Evolutionary conservation across 1,140 invertebrate genomes (phyloP), one percentile per base, ranked within the genome.

Genomic region (Euura saliciscinereae): DNA sequence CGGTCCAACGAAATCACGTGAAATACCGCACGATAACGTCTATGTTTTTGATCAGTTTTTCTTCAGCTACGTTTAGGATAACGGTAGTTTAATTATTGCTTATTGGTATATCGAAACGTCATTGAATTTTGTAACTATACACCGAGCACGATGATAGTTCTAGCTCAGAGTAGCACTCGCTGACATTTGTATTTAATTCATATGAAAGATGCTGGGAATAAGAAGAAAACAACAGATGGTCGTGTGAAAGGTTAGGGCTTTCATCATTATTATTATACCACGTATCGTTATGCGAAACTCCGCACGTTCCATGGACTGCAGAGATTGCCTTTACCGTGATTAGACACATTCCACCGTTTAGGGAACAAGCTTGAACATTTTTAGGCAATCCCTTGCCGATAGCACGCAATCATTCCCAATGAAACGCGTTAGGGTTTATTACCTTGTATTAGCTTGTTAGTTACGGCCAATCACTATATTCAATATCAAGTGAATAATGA

Each of bases 121-220:
- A 44, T 67, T 44, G 11, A 10, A 42, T n/a, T 59, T 7, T 67
- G 43, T 44, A 42, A 67, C 8, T 13, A 8, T 3, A 71, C 65
- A 69, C 5, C 28, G 28, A 28, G 28, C 28, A n/a, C 72, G 69
- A 68, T 77, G 71, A 78, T 71, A 71, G 71, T 81, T 79, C 77
- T 73, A 72, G 70, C 76, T 76, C 69, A 75, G 59, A 42, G 72
- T 74, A 78, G 74, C 71, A 76, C 78, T 76, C 79, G 75, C 75
- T 82, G 78, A 83, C 79, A 80, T 83, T 83, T 82, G 82, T 71
- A 45, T 73, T 75, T 81, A 79, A 81, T 81, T 82, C 79, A 81
- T 82, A 78, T 78, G 69, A 75, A 75, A 73, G 65, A 77, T 80
- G 69, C 70, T 65, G 28, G 65, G 42, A 1, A 51, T 3, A 67